Base-by-base conservation (phyloP, 1,140 invertebrate genomes). In the Zaprionus ornatus region DNA sequence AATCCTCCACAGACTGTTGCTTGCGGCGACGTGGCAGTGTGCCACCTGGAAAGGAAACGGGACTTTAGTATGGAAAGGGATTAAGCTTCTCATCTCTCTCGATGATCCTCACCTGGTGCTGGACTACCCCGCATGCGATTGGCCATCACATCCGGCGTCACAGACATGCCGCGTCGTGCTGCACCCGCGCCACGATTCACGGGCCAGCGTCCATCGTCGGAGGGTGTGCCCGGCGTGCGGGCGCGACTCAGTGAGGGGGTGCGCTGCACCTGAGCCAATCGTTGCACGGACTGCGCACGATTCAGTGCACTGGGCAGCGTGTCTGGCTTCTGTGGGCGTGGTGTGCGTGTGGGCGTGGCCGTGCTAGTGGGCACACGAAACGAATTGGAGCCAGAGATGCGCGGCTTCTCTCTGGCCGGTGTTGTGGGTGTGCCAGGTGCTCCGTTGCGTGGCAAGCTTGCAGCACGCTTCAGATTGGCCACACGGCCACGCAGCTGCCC, bases 21-120 rank as follows among this genome's bases (percentile, higher is more conserved):
- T 93, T 94, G 59, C 94, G 93, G 50, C 96, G 93, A n/a, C 97
- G 94, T 0, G 96, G 96, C 10, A 97, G 88, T 0, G 97, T 97
- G 2, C 95, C 96, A 56, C 86, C 81, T 75, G 10, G 17, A 10
- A 9, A 17, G 4, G 0, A 12, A 77, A 95, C 0, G 95, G 64
- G 96, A 95, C 12, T 21, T 19, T 45, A 15, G 32, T 19, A 1
- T 0, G 12, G 0, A 4, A 1, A 13, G 12, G 12, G 32, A 52
- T 9, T 5, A 25, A 1, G 12, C 23, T 29, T 3, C 50, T 80
- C 80, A 93, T 95, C 75, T n/a, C 75, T n/a, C 2, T 1, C 1
- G 5, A 25, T 37, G 29, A 37, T n/a, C 29, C 57, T 62, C 25
- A 80, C 94, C 80, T 92, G 84, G 84, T 0, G 85, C 85, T 69